A percentile compares a stretch with the other conserved stretches of the same genome.
Conservation (phyloP, 2,797 vertebrate species). For the Scleropages formosus region DNA sequence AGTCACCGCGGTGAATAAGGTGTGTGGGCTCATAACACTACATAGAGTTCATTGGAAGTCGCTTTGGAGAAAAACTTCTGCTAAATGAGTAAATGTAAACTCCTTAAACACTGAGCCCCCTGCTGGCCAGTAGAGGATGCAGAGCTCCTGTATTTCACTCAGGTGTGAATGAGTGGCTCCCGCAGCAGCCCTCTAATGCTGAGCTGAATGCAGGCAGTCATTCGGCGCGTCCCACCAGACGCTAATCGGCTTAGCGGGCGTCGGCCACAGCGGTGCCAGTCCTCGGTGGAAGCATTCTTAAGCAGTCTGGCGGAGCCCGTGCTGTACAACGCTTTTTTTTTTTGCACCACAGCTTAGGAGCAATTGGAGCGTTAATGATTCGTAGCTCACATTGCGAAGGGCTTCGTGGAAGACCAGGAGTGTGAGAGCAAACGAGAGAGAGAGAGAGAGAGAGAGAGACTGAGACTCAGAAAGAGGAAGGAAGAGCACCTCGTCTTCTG, state of each 20-base stretch:
- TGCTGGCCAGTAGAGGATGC: no score
- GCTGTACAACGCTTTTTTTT: no score
- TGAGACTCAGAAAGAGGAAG: no score
- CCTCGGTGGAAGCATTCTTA: neutral
- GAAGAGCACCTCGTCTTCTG: no score
- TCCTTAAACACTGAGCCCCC: no score
- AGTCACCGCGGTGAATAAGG: no score
- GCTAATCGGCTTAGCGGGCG: conserved; percentile 13
- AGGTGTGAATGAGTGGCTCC: neutral
- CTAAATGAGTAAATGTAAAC: no score
- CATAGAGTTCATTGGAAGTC: no score
- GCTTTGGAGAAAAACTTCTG: no score
- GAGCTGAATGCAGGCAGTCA: neutral
- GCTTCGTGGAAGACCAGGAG: neutral
- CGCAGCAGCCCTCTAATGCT: neutral
- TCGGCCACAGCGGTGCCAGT: neutral
- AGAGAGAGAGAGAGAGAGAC: no score
- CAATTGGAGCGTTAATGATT: neutral
- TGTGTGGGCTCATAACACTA: no score
- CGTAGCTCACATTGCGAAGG: neutral
- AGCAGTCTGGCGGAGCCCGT: neutral
- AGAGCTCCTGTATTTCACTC: neutral
- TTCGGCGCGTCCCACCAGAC: neutral
- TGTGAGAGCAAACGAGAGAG: neutral
- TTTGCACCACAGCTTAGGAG: neutral